A percentile compares a stretch with the other conserved stretches of the same genome.
phyloP scores from a whole-genome alignment of 2,888 invertebrate genomes.

The Sphaerophoria taeniata region DNA sequence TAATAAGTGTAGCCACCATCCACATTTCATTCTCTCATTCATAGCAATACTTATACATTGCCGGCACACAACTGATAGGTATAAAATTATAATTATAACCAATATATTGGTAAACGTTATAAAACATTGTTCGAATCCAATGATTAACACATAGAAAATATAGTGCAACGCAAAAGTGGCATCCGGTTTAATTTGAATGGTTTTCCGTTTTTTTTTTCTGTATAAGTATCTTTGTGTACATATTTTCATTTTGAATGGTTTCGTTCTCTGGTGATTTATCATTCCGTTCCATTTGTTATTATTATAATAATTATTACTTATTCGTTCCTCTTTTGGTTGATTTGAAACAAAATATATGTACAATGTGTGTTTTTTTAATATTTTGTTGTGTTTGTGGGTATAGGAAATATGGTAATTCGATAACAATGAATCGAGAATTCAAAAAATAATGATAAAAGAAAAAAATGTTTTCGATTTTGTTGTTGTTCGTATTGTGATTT shows the following conservation, averaged over 20 bases:
- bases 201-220: constrained; percentile 57
- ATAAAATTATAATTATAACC: constrained; percentile 63
- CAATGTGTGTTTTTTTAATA: not conserved
- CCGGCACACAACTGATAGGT: constrained; percentile 21
- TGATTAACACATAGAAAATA: constrained; percentile 56
- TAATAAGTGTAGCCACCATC: not conserved
- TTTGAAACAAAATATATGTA: not conserved
- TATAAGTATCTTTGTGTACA: not conserved
- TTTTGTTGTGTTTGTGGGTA: not conserved
- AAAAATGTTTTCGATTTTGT: constrained; percentile 32
- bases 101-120: constrained; percentile 66
- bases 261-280: constrained; percentile 49
- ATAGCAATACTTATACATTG: constrained; percentile 8
- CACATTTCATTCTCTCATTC: constrained; percentile 16
- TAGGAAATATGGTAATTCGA: constrained; percentile 69
- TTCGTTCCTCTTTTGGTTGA: constrained; percentile 21
- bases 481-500: constrained; percentile 21
- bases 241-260: constrained; percentile 26
- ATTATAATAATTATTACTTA: constrained; percentile 67
- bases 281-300: constrained; percentile 64
- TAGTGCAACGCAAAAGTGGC: constrained; percentile 61
- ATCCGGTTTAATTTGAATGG: constrained; percentile 74
- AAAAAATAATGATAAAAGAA: constrained; percentile 61
- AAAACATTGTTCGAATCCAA: constrained; percentile 63
- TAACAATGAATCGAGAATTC: constrained; percentile 70